These are phyloP conservation scores for Oasisia sp. DNA, from an alignment of 2,888 invertebrate genomes.

Conservation along the genomic window DNA sequence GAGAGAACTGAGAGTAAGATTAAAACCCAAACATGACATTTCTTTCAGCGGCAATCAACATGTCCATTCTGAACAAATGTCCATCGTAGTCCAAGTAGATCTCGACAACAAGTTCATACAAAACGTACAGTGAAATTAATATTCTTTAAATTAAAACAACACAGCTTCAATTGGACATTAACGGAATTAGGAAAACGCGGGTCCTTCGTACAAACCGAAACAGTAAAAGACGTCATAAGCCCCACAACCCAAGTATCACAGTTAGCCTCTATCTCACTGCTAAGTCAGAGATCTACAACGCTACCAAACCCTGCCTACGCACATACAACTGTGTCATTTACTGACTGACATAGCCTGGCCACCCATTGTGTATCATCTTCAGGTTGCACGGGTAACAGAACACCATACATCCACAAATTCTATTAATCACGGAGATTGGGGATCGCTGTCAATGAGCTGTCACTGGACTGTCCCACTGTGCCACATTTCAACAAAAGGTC, in stretches of 20 bases:
- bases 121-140: not conserved
- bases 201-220: not conserved
- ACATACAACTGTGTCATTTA: not conserved
- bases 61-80: not conserved
- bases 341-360: not conserved
- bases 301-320: not conserved
- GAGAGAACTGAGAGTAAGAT: not conserved
- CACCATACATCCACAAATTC: not conserved
- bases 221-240: not conserved
- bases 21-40: not conserved
- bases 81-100: not conserved
- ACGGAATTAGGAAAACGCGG: not conserved
- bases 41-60: not conserved
- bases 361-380: not conserved
- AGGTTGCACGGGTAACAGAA: not conserved
- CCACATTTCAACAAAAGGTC: conserved; percentile 6
- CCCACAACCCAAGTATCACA: not conserved
- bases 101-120: not conserved
- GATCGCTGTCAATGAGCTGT: not conserved
- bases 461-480: not conserved
- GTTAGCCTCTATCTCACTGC: not conserved
- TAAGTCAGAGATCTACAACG: not conserved
- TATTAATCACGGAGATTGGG: not conserved
- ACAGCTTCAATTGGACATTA: not conserved
- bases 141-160: not conserved